Base-by-base conservation (phyloP, 2,888 invertebrate species). In the Heliconius sara region DNA sequence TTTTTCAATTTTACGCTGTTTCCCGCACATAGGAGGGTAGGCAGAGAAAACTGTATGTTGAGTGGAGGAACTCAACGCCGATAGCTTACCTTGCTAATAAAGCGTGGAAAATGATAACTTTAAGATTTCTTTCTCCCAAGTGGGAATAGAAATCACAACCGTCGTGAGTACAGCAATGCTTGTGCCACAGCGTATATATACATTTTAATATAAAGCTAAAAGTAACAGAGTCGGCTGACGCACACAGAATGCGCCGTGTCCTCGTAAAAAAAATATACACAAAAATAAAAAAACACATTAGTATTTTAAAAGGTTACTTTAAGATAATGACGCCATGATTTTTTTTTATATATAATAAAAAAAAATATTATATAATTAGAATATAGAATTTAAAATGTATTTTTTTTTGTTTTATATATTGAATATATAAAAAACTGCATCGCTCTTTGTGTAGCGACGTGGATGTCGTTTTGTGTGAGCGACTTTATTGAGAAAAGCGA, bases 401-500 rank as follows among this genome's bases (percentile, higher is more conserved):
- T n/a, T 19, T 7, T 52, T 22, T 25, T 13, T 13, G 22, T 67
- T 67, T 67, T 34, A 39, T 68, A 39, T 30, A 68, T 39, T 39
- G n/a, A n/a, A 68, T 68, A 39, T 39, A 12, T 39, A 12, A 39
- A 67, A n/a, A 60, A n/a, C 19, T 3, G 22, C 22, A 52, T 19
- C 7, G 52, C 7, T 52, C 52, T 52, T 52, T 52, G 52, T 60
- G 3, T 10, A 60, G 60, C n/a, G 60, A 60, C 10, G n/a, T n/a
- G 60, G 9, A 22, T n/a, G n/a, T 60, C n/a, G 60, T 60, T 60
- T 78, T 73, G 57, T 67, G 34, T 27, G 67, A 80, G 73, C 79
- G 77, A 80, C 77, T 79, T 80, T 78, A 78, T 71, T n/a, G 71
- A 75, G 85, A 88, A 88, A 88, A 88, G 25, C 52, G 70, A 78